These are phyloP conservation scores for Salmo trutta DNA, from an alignment of 2,797 vertebrate genomes.

Conservation along the genomic window DNA sequence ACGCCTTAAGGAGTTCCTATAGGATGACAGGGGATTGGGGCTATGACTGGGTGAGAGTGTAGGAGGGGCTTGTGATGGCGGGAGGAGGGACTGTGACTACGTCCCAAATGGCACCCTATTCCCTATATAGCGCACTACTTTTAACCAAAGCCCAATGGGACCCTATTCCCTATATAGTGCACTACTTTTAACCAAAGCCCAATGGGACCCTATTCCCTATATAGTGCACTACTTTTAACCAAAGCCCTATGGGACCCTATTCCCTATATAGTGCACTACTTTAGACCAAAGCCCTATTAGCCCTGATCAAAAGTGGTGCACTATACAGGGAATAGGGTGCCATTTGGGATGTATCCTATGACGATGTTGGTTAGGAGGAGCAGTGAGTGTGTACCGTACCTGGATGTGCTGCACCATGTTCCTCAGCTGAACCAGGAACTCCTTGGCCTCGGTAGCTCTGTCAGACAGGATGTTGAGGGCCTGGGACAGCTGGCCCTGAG, in stretches of 20 bases:
- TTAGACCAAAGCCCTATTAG: not conserved
- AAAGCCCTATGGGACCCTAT: no score
- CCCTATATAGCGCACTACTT: no score
- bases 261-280: no score
- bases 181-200: no score
- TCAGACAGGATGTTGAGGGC: constrained; percentile 93
- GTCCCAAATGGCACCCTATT: not conserved
- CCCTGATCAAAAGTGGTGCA: not conserved
- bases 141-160: no score
- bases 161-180: no score
- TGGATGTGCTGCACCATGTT: constrained; percentile 98
- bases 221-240: no score
- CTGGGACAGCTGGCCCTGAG: constrained; percentile 94
- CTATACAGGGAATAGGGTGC: not conserved
- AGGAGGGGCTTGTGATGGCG: not conserved
- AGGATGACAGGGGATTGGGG: not conserved
- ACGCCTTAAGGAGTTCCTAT: no score
- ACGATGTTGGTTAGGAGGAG: not conserved
- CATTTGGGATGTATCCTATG: not conserved
- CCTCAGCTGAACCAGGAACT: constrained; percentile 94
- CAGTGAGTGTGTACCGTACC: constrained; percentile 69
- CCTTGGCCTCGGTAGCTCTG: constrained; percentile 95
- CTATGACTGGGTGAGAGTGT: not conserved
- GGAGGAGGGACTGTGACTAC: no score
- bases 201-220: no score